Evolutionary conservation across 2,797 vertebrate genomes (phyloP).

Genomic region (Danio albolineatus): DNA sequence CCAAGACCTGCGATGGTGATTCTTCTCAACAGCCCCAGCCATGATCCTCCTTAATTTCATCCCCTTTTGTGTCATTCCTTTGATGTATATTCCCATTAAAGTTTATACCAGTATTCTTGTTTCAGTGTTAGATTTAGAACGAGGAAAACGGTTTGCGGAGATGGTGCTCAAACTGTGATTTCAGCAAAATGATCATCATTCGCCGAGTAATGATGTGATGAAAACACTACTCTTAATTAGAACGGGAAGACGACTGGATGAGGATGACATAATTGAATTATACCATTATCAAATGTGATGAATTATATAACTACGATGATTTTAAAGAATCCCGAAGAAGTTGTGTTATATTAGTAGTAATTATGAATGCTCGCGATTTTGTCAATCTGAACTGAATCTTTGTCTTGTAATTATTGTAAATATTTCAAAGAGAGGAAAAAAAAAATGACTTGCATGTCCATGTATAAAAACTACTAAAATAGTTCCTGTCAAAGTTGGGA

Average conservation of each 20-base stretch:
- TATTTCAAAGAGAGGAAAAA: constrained; percentile 82
- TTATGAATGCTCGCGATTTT: constrained; percentile 84
- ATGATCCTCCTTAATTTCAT: constrained; percentile 11
- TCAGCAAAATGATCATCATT: constrained; percentile 58
- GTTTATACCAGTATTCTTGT: constrained; percentile 75
- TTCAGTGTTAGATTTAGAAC: constrained; percentile 74
- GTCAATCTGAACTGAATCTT: constrained; percentile 84
- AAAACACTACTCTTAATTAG: constrained; percentile 59
- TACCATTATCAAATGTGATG: constrained; percentile 57
- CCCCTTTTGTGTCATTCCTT: constrained; percentile 43
- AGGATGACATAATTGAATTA: constrained; percentile 59
- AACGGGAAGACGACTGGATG: constrained; percentile 55
- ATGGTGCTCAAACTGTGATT: constrained; percentile 59
- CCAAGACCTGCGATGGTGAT: constrained; percentile 12
- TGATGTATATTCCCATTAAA: constrained; percentile 49
- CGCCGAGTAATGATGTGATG: constrained; percentile 39
- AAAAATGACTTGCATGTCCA: constrained; percentile 86
- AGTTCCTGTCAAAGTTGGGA: constrained; percentile 81
- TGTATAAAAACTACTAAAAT: constrained; percentile 85
- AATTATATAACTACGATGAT: constrained; percentile 73
- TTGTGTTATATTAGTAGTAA: constrained; percentile 79
- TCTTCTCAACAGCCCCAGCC: constrained; percentile 41
- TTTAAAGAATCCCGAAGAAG: constrained; percentile 72
- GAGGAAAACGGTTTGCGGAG: constrained; percentile 62
- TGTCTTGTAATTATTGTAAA: constrained; percentile 90